Conservation (phyloP, 2,113 vertebrate species). For the Triplophysa rosa region DNA sequence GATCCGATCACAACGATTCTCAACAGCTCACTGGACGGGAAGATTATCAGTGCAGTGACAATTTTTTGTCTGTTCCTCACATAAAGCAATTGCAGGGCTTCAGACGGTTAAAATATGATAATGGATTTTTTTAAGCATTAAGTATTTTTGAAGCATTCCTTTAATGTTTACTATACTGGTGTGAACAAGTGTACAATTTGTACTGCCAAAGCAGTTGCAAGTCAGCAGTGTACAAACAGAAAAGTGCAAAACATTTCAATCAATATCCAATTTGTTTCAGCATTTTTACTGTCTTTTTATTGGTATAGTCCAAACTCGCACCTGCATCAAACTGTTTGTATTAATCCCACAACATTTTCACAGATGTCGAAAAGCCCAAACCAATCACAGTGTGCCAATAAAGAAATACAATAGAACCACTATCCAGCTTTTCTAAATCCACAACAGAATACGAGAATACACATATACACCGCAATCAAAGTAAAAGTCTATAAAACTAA, state of each 20-base stretch:
- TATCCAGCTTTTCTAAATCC: slow-evolving; percentile 11
- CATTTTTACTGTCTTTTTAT: slow-evolving; percentile 21
- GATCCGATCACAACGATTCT: too few species aligned
- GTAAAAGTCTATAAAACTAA: slow-evolving; percentile 52
- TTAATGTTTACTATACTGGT: too few species aligned
- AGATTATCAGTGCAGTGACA: too few species aligned
- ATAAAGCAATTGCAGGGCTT: too few species aligned
- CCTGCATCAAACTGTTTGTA: slow-evolving; percentile 42
- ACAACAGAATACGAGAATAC: neutral
- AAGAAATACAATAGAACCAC: neutral
- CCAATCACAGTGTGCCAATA: slow-evolving; percentile 22
- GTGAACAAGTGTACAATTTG: too few species aligned
- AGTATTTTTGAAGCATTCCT: too few species aligned
- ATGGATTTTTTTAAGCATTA: too few species aligned
- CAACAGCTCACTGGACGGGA: too few species aligned
- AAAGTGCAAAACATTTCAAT: slow-evolving; percentile 3
- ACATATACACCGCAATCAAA: slow-evolving; percentile 37
- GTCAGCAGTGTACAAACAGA: too few species aligned
- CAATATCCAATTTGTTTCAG: slow-evolving; percentile 25
- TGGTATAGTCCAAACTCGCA: slow-evolving; percentile 9
- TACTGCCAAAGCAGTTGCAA: too few species aligned
- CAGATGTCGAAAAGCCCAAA: slow-evolving; percentile 19
- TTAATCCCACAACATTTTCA: slow-evolving; percentile 31
- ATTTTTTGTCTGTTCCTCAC: too few species aligned
- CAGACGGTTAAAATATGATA: too few species aligned